Conservation (phyloP, 1,140 invertebrate genomes). For the Drosophila funebris region DNA sequence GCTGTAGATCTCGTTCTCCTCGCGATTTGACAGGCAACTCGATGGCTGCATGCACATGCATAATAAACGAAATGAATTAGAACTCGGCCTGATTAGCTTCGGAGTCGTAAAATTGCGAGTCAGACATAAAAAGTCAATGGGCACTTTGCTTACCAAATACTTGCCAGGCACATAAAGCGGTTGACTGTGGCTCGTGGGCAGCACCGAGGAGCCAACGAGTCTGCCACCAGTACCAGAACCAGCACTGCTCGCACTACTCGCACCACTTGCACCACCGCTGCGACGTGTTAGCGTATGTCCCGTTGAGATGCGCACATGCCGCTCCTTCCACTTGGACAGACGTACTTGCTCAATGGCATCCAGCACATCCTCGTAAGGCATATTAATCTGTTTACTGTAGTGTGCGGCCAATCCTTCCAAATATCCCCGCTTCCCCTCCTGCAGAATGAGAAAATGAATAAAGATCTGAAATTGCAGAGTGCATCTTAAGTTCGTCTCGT, state of each 20-base stretch:
- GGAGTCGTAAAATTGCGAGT: conserved; percentile 47
- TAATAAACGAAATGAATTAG: conserved; percentile 77
- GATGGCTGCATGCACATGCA: conserved; percentile 88
- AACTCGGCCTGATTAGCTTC: conserved; percentile 59
- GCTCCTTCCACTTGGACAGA: conserved; percentile 87
- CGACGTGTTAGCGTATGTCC: conserved; percentile 73
- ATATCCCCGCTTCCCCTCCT: conserved; percentile 95
- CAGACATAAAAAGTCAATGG: conserved; percentile 58
- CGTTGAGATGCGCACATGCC: conserved; percentile 86
- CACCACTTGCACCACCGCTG: conserved; percentile 31
- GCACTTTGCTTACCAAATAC: conserved; percentile 89
- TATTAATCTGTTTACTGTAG: conserved; percentile 94
- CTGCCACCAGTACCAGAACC: conserved; percentile 47
- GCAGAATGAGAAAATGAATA: conserved; percentile 33
- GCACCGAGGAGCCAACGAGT: conserved; percentile 78
- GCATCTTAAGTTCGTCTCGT: too few species aligned
- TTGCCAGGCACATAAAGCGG: conserved; percentile 94
- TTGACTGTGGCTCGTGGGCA: conserved; percentile 85
- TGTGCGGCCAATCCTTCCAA: conserved; percentile 94
- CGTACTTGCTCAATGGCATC: conserved; percentile 87
- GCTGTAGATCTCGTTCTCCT: conserved; percentile 96
- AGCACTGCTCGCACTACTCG: conserved; percentile 34
- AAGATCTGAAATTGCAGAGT: not conserved
- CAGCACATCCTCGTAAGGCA: conserved; percentile 94
- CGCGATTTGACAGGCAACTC: conserved; percentile 94